Evolutionary conservation across 2,797 vertebrate species (phyloP), one percentile per base, ranked within the genome.

Genomic region (Gymnothorax reevesii): DNA sequence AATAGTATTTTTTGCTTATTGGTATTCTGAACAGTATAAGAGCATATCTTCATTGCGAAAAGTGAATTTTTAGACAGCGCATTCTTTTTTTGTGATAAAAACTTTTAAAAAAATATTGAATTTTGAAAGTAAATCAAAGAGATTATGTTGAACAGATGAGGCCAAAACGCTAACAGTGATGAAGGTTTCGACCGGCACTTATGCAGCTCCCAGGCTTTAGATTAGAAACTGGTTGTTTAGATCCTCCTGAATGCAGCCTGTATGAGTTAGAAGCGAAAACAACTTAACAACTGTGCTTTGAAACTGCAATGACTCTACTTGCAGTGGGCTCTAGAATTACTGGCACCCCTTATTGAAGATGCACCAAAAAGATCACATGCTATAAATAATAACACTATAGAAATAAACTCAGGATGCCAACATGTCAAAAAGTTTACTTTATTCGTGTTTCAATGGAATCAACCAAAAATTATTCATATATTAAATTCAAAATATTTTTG

Each of bases 121-220:
- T 15, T 52, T 75, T 22, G 57, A 83, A 83, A 52, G 84, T 64
- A 86, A 87, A 85, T 86, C 52, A 66, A 82, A 71, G 89, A 87
- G 83, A 89, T 88, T 87, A 86, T 84, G 60, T 86, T 69, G 57
- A 89, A 83, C 71, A 59, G 77, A 13, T 59, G 77, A 88, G 71
- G 87, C 12, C 54, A 83, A 25, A 87, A 54, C 71, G 64, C 13
- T 86, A 22, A 27, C 42, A 71, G 73, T 69, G 20, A 88, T 83
- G 25, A 86, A 83, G 71, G n/a, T 54, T 87, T 80, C 85, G 57
- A 88, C 52, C 64, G 55, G n/a, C 57, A 42, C 71, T 86, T 62
- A 52, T 69, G 62, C 52, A 42, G 77, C 25, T 82, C 57, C 9
- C 20, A 80, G 66, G 55, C 12, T 60, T 86, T 27, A 49, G 77